Percentiles rank a stretch among this genome's conserved stretches.
phyloP scores from a whole-genome alignment of 1,140 invertebrate species.

The Neuroterus valhalla region DNA sequence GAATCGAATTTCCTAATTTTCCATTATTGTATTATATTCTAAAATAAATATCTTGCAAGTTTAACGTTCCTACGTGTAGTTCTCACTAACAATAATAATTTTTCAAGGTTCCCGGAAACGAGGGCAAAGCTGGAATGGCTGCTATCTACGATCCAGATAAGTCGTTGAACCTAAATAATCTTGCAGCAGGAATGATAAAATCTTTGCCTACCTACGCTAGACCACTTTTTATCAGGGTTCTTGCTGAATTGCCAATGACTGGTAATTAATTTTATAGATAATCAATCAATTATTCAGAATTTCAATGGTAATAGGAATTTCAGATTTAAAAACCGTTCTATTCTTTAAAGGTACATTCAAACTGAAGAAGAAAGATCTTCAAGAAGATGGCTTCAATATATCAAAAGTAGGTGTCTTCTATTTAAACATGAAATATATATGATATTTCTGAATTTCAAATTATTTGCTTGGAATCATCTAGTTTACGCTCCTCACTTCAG shows the following conservation, averaged over 20 bases:
- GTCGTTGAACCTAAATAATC: slow-evolving; percentile 79
- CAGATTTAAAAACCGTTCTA: slow-evolving; percentile 1
- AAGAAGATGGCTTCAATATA: slow-evolving; percentile 85
- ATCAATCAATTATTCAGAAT: too few relatives aligned
- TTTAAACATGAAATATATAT: neutral
- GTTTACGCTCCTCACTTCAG: too few relatives aligned
- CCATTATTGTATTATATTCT: too few relatives aligned
- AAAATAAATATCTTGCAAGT: neutral
- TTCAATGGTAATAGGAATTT: slow-evolving; percentile 56
- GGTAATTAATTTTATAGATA: slow-evolving; percentile 73
- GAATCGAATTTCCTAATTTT: too few relatives aligned
- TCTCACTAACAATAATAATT: neutral
- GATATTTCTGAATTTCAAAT: too few relatives aligned
- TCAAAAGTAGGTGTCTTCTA: slow-evolving; percentile 56
- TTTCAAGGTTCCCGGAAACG: slow-evolving; percentile 83
- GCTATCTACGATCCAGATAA: slow-evolving; percentile 88
- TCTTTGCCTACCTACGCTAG: slow-evolving; percentile 88
- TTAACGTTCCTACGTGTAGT: neutral
- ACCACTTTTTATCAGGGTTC: slow-evolving; percentile 91
- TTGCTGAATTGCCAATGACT: slow-evolving; percentile 87
- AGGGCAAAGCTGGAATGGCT: slow-evolving; percentile 97
- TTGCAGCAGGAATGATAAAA: slow-evolving; percentile 80
- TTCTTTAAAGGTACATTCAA: slow-evolving; percentile 87
- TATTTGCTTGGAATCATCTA: too few relatives aligned
- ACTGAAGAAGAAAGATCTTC: slow-evolving; percentile 89